Evolutionary conservation across 2,797 vertebrate genomes (phyloP).

Genomic region (Tragelaphus oryx): DNA sequence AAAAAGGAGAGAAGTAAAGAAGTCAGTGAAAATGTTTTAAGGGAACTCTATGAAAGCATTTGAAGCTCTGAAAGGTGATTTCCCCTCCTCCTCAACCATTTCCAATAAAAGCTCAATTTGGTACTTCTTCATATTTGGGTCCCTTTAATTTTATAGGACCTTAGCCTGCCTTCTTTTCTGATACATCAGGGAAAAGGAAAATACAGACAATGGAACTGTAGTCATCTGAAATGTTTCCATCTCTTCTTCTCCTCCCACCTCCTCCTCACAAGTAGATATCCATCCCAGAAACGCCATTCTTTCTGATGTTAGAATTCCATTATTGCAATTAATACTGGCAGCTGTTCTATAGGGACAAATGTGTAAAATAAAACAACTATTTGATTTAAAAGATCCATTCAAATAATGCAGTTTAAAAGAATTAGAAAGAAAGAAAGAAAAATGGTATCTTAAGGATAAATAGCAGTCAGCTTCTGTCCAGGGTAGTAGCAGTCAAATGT

Average conservation of each 20-base stretch:
- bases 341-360: neutral
- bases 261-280: neutral
- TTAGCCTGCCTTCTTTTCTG: constrained; percentile 46
- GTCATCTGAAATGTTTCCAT: constrained; percentile 46
- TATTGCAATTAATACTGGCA: constrained; percentile 11
- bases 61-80: constrained; percentile 29
- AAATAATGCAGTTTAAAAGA: neutral
- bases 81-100: constrained; percentile 48
- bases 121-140: neutral
- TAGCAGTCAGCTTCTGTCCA: neutral
- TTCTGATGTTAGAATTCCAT: constrained; percentile 51
- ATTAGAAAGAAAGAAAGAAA: neutral
- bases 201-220: constrained; percentile 15
- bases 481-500: neutral
- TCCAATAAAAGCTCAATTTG: constrained; percentile 51
- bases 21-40: constrained; percentile 40
- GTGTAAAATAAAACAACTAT: constrained; percentile 34
- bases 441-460: constrained; percentile 55
- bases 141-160: constrained; percentile 47
- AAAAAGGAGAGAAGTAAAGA: constrained; percentile 36
- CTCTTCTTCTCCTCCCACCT: neutral
- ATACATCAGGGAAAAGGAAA: constrained; percentile 34
- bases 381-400: neutral
- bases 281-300: neutral
- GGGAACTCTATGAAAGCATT: constrained; percentile 34